Evolutionary conservation across 2,113 vertebrate species (phyloP).

Genomic region (Chroicocephalus ridibundus): DNA sequence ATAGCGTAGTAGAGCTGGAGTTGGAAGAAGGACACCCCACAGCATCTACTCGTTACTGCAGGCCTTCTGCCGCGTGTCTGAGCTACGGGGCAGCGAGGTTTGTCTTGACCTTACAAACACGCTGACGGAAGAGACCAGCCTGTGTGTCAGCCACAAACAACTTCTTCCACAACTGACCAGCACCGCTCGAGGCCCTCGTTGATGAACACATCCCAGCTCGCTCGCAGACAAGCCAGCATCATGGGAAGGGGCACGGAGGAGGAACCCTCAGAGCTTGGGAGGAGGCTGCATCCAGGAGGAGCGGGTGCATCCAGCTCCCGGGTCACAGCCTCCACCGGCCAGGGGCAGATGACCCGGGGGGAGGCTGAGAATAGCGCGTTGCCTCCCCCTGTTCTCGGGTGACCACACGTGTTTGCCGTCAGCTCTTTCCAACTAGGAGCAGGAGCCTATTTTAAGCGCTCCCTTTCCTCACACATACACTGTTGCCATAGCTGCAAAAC

Average conservation of each 20-base stretch:
- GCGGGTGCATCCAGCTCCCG: not conserved
- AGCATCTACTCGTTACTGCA: not conserved
- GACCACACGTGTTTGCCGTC: slow-evolving; percentile 23
- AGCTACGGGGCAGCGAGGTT: not conserved
- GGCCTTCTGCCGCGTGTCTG: not conserved
- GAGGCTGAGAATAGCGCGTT: not conserved
- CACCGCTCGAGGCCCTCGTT: rapidly evolving
- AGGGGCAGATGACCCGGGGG: not conserved
- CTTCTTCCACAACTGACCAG: rapidly evolving
- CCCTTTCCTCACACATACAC: not conserved
- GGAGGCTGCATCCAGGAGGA: not conserved
- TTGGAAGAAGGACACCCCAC: not conserved
- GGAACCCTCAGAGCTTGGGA: not conserved
- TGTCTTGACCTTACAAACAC: not conserved
- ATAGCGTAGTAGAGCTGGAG: not conserved
- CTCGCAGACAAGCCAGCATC: not conserved
- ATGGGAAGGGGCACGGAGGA: not conserved
- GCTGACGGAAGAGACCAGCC: not conserved
- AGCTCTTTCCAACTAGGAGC: slow-evolving; percentile 46
- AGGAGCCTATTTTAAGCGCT: slow-evolving; percentile 51
- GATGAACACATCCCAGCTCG: rapidly evolving
- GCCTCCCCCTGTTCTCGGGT: not conserved
- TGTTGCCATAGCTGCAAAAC: slow-evolving; percentile 34
- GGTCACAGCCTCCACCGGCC: not conserved
- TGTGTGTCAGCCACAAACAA: too few relatives aligned